These are phyloP conservation scores for Cotesia chilonis DNA, from an alignment of 1,140 invertebrate genomes.

Conservation along the genomic window DNA sequence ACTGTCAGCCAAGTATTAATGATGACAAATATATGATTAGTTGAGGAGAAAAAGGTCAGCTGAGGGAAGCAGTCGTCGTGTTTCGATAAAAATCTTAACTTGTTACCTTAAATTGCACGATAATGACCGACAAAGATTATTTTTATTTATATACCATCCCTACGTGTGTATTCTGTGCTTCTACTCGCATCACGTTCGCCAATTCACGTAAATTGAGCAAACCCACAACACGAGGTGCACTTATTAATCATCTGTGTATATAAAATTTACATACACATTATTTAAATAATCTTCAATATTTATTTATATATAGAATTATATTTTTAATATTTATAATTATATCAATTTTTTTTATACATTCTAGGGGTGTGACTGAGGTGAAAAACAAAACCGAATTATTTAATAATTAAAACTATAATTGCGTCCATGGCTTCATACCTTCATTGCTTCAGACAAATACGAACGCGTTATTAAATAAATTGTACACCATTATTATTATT, in stretches of 20 bases:
- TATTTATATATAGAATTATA: too few species aligned
- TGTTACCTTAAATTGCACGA: slow-evolving; percentile 58
- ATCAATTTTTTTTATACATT: too few species aligned
- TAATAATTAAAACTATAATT: background rate
- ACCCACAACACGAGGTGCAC: too few species aligned
- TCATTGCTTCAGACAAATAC: background rate
- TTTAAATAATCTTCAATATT: too few species aligned
- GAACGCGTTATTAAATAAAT: slow-evolving; percentile 9
- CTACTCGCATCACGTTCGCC: too few species aligned
- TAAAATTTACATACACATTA: too few species aligned
- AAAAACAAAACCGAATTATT: background rate
- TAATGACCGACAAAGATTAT: slow-evolving; percentile 33
- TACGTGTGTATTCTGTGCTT: background rate
- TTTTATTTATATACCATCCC: background rate
- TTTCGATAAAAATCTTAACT: slow-evolving; percentile 47
- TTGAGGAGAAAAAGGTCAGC: background rate
- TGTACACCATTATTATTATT: too few species aligned
- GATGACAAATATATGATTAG: slow-evolving; percentile 13
- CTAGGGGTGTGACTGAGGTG: too few species aligned
- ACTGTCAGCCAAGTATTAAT: slow-evolving; percentile 7
- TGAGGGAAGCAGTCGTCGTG: slow-evolving; percentile 35
- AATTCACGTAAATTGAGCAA: too few species aligned
- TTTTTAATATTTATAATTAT: too few species aligned
- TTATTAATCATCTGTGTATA: too few species aligned
- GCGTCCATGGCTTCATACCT: slow-evolving; percentile 19